Conservation (phyloP, 2,888 invertebrate genomes). For the Lottia gigantea region DNA sequence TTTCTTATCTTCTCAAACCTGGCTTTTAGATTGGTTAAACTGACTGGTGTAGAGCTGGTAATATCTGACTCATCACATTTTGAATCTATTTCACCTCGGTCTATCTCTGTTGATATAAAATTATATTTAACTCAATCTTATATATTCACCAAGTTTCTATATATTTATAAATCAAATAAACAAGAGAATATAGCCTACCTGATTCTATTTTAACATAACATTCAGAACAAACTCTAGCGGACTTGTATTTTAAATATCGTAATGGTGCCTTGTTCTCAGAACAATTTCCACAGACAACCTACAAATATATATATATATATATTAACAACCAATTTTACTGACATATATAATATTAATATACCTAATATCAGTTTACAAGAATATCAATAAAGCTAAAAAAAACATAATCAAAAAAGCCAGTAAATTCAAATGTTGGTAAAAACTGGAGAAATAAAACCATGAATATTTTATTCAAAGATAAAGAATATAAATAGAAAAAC, state of each 20-base stretch:
- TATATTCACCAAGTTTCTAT: no score
- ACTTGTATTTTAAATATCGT: slow-evolving; percentile 70
- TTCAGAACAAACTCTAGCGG: slow-evolving; percentile 72
- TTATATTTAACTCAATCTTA: no score
- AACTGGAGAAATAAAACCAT: no score
- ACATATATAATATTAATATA: no score
- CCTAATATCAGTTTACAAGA: no score
- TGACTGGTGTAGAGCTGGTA: slow-evolving; percentile 21
- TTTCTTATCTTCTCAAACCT: slow-evolving; percentile 47
- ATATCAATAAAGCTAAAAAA: no score
- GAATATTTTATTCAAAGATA: no score
- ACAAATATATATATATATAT: no score
- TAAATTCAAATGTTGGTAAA: slow-evolving; percentile 5
- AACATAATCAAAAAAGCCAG: no score
- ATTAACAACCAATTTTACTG: background rate
- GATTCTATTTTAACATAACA: slow-evolving; percentile 69
- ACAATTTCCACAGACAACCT: slow-evolving; percentile 76
- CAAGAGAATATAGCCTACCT: slow-evolving; percentile 44
- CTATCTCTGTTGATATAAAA: no score
- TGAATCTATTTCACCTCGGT: slow-evolving; percentile 19
- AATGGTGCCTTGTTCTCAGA: slow-evolving; percentile 73
- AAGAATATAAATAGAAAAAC: no score
- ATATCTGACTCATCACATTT: slow-evolving; percentile 4
- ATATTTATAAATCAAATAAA: no score
- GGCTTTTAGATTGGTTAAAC: slow-evolving; percentile 40